phyloP scores from a whole-genome alignment of 2,797 vertebrate genomes.

The Galagoides demidoff region DNA sequence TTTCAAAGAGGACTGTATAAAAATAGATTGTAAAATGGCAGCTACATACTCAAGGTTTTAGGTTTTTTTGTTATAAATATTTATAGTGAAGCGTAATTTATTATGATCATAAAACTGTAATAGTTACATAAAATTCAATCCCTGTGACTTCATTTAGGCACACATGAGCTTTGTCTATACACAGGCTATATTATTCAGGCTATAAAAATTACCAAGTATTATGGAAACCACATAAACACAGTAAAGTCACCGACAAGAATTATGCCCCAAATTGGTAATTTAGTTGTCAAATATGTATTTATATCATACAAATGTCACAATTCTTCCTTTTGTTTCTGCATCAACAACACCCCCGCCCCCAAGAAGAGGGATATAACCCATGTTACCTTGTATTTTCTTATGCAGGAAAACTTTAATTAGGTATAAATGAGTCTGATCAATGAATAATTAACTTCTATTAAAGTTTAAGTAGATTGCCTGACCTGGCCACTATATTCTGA shows the following conservation, averaged over 20 bases:
- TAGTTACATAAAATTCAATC: slow-evolving; percentile 40
- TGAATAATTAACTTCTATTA: slow-evolving; percentile 90
- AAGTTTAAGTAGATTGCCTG: slow-evolving; percentile 88
- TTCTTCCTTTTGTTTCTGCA: slow-evolving; percentile 67
- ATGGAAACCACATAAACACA: slow-evolving; percentile 59
- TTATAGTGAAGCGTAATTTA: neutral
- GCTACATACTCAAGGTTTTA: neutral
- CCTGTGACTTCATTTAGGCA: neutral
- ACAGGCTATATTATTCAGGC: slow-evolving; percentile 46
- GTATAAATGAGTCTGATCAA: slow-evolving; percentile 88
- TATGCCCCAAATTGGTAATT: slow-evolving; percentile 60
- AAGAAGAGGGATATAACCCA: slow-evolving; percentile 36
- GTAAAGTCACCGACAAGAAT: slow-evolving; percentile 75
- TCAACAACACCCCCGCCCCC: neutral
- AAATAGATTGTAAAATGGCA: neutral
- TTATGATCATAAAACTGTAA: neutral
- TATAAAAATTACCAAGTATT: slow-evolving; percentile 39
- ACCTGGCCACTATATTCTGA: slow-evolving; percentile 85
- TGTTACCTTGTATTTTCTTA: slow-evolving; percentile 79
- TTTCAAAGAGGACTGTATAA: neutral
- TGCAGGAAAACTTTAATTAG: slow-evolving; percentile 88
- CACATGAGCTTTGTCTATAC: neutral
- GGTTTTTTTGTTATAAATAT: slow-evolving; percentile 10
- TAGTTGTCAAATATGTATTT: slow-evolving; percentile 61
- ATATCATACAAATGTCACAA: slow-evolving; percentile 47